Percentiles rank a stretch among this genome's conserved stretches.
Conservation (phyloP, 2,113 vertebrate species). For the Nothoprocta perdicaria region DNA sequence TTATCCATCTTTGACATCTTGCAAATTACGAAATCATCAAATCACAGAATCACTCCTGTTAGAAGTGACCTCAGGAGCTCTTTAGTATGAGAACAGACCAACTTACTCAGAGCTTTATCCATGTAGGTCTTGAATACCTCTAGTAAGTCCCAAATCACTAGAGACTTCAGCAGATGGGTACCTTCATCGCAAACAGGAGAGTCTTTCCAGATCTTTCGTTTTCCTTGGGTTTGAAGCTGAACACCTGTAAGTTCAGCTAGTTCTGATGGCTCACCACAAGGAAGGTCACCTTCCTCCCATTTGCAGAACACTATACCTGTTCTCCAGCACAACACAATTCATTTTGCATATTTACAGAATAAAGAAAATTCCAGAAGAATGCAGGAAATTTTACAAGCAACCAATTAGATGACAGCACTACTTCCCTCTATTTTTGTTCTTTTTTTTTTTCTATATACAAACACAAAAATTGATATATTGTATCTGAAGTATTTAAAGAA, state of each 20-base stretch:
- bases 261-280: neutral
- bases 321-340: neutral
- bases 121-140: neutral
- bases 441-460: neutral
- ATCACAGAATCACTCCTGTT: neutral
- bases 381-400: neutral
- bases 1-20: neutral
- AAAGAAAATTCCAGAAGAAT: neutral
- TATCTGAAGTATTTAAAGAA: neutral
- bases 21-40: neutral
- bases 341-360: neutral
- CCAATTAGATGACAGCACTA: neutral
- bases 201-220: neutral
- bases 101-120: neutral
- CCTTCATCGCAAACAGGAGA: neutral
- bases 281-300: neutral
- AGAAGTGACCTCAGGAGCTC: neutral
- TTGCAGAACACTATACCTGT: neutral
- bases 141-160: neutral
- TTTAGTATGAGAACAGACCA: neutral
- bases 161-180: neutral
- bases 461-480: rapidly evolving
- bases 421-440: neutral
- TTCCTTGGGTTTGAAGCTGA: neutral
- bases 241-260: neutral